Base-by-base conservation (phyloP, 2,888 invertebrate genomes). In the Sarcophaga subvicina region DNA sequence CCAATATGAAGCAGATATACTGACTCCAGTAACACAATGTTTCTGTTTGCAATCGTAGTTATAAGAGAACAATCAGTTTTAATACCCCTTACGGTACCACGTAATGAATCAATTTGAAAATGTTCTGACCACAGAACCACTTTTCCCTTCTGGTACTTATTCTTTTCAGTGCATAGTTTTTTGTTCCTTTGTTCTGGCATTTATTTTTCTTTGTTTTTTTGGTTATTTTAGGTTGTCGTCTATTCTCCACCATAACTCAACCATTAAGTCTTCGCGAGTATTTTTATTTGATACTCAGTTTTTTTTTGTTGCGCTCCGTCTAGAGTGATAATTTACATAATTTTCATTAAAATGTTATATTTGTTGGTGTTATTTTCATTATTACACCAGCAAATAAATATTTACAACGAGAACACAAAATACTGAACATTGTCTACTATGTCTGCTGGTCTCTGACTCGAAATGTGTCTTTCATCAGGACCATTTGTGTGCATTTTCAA, bases 291-390 rank as follows among this genome's bases (percentile, higher is more conserved):
- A 59, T 66, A 47, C 66, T 47, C 73, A 27, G 20, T 17, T 71
- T 76, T 20, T 70, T 63, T 66, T 63, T 60, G 12, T 49, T 71
- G 12, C 69, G 12, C 64, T 77, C 89, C 89, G 92, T 92, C 91
- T 92, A 89, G 89, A 86, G 89, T 89, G 89, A 91, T 90, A 92
- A 92, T 92, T 92, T 92, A 92, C 91, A 92, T 92, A 92, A 92
- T 92, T 91, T 91, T 76, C 84, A 87, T 84, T 87, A 89, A 90
- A 90, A 90, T 90, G 90, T 90, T 90, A 88, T 90, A 91, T 91
- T 88, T 80, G 70, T 80, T 85, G 82, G 76, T 85, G 82, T 80
- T 85, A 70, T 80, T 87, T 84, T 85, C 75, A 72, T 75, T 69
- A 37, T 22, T 71, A 54, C 54, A 54, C 14, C 49, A 54, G 14